Conservation (phyloP, 2,113 vertebrate species). For the human region GRCh38 chr15:36029501-36030000, state of each 20-base stretch:
- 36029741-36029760: constrained; percentile 85
- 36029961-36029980: constrained; percentile 90
- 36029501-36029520: neutral
- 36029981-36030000: constrained; percentile 88
- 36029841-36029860: constrained; percentile 88
- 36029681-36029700: constrained; percentile 8
- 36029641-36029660: neutral
- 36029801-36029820: constrained; percentile 84
- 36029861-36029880: constrained; percentile 86
- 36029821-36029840: constrained; percentile 87
- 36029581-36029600: neutral
- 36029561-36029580: neutral
- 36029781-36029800: constrained; percentile 86
- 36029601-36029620: neutral
- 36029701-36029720: constrained; percentile 72
- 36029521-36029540: neutral
- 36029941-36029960: constrained; percentile 93
- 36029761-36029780: constrained; percentile 85
- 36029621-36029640: neutral
- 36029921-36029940: constrained; percentile 88
- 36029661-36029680: neutral
- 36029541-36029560: neutral
- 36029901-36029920: constrained; percentile 86
- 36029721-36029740: constrained; percentile 79
- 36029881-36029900: constrained; percentile 87